Evolutionary conservation across 2,113 vertebrate species (phyloP).

Genomic region (Cisticola juncidis): DNA sequence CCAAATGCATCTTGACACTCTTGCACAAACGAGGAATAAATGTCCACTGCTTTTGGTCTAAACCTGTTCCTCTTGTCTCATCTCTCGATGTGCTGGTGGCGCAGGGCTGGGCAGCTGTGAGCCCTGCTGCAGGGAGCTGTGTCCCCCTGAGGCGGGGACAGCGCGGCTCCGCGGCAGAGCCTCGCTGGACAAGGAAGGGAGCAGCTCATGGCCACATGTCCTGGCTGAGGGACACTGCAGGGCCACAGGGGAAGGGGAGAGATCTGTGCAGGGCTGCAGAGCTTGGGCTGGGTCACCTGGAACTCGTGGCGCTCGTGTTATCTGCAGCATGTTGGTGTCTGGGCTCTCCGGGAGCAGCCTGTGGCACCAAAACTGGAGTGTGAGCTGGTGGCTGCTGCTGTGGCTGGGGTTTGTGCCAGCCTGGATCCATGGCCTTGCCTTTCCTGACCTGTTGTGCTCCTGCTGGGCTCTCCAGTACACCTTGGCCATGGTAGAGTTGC

Average conservation of each 20-base stretch:
- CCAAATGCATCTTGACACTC: conserved; percentile 74
- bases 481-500: fast-evolving
- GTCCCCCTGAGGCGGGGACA: neutral
- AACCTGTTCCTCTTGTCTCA: conserved; percentile 69
- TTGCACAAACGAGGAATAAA: conserved; percentile 81
- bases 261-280: fast-evolving
- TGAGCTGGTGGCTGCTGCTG: neutral
- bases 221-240: neutral
- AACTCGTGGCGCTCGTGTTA: fast-evolving
- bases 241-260: neutral
- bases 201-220: fast-evolving
- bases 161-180: neutral
- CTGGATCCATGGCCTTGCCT: fast-evolving
- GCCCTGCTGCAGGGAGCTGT: neutral
- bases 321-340: neutral
- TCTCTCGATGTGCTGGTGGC: conserved; percentile 56
- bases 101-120: neutral
- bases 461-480: fast-evolving
- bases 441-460: neutral
- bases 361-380: fast-evolving
- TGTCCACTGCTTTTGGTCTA: conserved; percentile 78
- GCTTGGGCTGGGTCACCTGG: fast-evolving
- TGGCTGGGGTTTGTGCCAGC: neutral
- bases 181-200: neutral
- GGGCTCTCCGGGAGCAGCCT: fast-evolving